Conservation (phyloP, 2,113 vertebrate genomes). For the Callopanchax toddi region DNA sequence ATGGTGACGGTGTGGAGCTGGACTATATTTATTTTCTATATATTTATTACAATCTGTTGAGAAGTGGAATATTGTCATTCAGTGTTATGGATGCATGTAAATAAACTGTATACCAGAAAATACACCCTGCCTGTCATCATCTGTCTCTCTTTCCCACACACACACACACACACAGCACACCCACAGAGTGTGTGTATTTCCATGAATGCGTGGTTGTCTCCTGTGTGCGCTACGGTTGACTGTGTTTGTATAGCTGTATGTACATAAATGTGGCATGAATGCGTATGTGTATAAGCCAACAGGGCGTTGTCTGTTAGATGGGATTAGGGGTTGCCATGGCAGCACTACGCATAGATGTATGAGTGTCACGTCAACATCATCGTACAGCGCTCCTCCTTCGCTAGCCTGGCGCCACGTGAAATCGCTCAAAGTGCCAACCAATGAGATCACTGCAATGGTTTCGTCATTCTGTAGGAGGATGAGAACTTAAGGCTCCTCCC, state of each 20-base stretch:
- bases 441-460: constrained; percentile 12
- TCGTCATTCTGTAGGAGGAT: constrained; percentile 2
- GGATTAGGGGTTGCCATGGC: constrained; percentile 59
- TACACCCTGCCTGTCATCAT: no score
- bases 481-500: constrained; percentile 27
- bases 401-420: constrained; percentile 43
- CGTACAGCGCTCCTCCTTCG: constrained; percentile 35
- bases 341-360: constrained; percentile 21
- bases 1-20: no score
- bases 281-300: constrained; percentile 34
- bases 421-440: constrained; percentile 37
- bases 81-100: no score
- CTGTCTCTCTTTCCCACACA: no score
- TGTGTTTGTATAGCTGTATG: constrained; percentile 20
- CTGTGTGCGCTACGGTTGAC: constrained; percentile 10
- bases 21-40: no score
- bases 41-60: no score
- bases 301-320: constrained; percentile 42
- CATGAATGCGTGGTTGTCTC: not conserved
- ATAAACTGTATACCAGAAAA: no score
- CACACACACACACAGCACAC: no score
- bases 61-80: no score
- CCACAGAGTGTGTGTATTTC: not conserved
- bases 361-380: constrained; percentile 20
- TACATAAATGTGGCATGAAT: constrained; percentile 13